These are phyloP conservation scores for Thymallus thymallus DNA, from an alignment of 2,113 vertebrate species.

Conservation along the genomic window DNA sequence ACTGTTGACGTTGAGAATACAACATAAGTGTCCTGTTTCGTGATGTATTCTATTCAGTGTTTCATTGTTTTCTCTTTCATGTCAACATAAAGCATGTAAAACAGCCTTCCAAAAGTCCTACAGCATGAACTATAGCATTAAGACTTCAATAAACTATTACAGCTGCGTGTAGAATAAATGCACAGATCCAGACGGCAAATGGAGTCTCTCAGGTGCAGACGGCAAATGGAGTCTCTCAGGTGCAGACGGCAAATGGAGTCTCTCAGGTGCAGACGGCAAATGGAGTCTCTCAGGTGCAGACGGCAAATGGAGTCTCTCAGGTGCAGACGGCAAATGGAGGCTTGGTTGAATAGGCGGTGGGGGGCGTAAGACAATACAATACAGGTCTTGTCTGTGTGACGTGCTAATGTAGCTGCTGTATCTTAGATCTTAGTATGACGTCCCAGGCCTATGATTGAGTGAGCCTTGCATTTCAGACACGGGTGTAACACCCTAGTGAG, in stretches of 20 bases:
- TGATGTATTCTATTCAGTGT: too few relatives aligned
- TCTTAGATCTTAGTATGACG: constrained; percentile 12
- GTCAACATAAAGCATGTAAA: too few relatives aligned
- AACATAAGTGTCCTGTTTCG: too few relatives aligned
- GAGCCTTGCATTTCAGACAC: constrained; percentile 2
- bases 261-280: too few relatives aligned
- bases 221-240: constrained; percentile 10
- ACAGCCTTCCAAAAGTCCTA: too few relatives aligned
- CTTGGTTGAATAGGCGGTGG: constrained; percentile 23
- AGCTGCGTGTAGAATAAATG: too few relatives aligned
- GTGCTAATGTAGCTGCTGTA: constrained; percentile 12
- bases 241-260: constrained; percentile 6
- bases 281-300: too few relatives aligned
- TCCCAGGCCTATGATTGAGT: not conserved
- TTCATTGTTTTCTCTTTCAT: too few relatives aligned
- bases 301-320: constrained; percentile 24
- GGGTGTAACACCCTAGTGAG: not conserved
- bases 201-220: constrained; percentile 31
- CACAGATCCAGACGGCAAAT: not conserved
- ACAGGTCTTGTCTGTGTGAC: constrained; percentile 8
- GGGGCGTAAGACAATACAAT: constrained; percentile 21
- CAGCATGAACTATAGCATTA: too few relatives aligned
- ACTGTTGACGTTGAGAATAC: too few relatives aligned
- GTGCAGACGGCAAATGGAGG: too few relatives aligned
- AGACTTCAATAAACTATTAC: too few relatives aligned